Percentiles rank a stretch among this genome's conserved stretches.
These are phyloP conservation scores for Ceyx margarethae DNA, from an alignment of 2,113 vertebrate genomes.

Conservation along the genomic window DNA sequence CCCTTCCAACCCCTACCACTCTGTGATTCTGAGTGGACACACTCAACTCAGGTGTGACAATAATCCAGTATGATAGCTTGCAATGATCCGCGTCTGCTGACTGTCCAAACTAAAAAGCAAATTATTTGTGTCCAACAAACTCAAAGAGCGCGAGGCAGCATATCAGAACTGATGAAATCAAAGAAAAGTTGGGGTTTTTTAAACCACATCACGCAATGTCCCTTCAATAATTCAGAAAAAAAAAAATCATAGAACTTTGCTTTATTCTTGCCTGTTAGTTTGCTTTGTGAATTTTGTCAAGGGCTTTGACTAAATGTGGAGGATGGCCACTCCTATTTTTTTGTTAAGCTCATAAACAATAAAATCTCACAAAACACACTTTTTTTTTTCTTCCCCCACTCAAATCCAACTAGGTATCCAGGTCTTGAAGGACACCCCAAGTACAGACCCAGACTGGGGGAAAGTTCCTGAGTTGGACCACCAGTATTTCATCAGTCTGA, in stretches of 20 bases:
- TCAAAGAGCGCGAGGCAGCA: neutral
- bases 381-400: neutral
- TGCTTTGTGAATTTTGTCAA: neutral
- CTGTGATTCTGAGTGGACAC: no score
- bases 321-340: neutral
- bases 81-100: neutral
- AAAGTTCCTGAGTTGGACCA: neutral
- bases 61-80: neutral
- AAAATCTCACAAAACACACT: neutral
- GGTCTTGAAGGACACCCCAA: neutral
- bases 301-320: neutral
- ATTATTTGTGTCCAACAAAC: neutral
- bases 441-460: neutral
- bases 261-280: neutral
- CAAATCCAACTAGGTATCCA: neutral
- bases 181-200: neutral
- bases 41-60: neutral
- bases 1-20: no score
- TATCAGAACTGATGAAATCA: neutral
- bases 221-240: neutral
- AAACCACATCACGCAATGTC: neutral
- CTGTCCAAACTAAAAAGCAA: neutral
- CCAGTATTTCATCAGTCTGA: neutral
- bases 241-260: neutral
- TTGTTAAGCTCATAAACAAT: neutral